These are phyloP conservation scores for Caenorhabditis angaria DNA, from an alignment of 2,888 invertebrate species.

Conservation along the genomic window DNA sequence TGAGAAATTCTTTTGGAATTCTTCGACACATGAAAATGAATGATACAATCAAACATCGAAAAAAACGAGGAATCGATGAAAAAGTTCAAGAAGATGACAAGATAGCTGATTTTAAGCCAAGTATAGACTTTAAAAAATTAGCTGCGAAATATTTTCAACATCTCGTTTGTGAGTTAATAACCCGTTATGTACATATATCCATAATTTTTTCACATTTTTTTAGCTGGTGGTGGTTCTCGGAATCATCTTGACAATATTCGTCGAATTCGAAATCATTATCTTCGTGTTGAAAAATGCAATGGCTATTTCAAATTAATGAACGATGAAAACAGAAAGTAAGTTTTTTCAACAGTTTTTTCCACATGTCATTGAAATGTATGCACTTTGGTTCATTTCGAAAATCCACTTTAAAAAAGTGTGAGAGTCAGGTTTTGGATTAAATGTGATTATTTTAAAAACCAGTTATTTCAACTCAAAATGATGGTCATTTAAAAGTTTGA, in stretches of 20 bases:
- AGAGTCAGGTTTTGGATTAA: too few relatives aligned
- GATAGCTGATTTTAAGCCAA: not conserved
- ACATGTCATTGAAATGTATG: slow-evolving; percentile 8
- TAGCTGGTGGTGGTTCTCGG: not conserved
- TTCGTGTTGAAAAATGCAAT: slow-evolving; percentile 54
- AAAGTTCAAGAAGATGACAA: not conserved
- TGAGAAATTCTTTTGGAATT: slow-evolving; percentile 34
- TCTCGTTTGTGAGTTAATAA: slow-evolving; percentile 17
- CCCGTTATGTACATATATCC: not conserved
- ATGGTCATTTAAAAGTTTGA: too few relatives aligned
- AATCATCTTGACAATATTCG: slow-evolving; percentile 34
- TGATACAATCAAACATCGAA: slow-evolving; percentile 12
- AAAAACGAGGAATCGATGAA: not conserved
- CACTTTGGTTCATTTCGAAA: too few relatives aligned
- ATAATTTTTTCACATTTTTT: not conserved
- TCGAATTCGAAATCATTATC: slow-evolving; percentile 30
- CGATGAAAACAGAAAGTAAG: slow-evolving; percentile 55
- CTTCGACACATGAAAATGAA: slow-evolving; percentile 28
- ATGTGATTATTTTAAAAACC: too few relatives aligned
- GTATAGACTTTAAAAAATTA: slow-evolving; percentile 18
- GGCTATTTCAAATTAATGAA: slow-evolving; percentile 60
- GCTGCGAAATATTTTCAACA: slow-evolving; percentile 35
- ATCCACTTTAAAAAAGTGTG: too few relatives aligned
- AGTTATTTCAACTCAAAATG: too few relatives aligned
- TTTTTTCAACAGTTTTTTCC: slow-evolving; percentile 11